phyloP scores from a whole-genome alignment of 2,797 vertebrate genomes.

The Odontamblyopus lacepedii region DNA sequence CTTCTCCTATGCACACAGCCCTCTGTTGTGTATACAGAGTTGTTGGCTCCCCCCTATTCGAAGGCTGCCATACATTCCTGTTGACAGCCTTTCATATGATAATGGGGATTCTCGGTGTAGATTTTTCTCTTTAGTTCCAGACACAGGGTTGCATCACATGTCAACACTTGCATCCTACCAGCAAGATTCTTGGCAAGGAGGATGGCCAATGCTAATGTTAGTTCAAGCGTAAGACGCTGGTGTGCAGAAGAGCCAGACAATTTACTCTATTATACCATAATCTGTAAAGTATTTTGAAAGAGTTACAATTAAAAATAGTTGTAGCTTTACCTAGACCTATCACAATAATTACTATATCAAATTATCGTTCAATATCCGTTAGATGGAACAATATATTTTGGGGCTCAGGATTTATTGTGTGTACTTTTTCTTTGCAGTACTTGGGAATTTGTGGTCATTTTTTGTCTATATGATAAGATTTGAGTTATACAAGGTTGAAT shows the following conservation, averaged over 20 bases:
- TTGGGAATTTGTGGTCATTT: no score
- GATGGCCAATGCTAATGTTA: conserved; percentile 29
- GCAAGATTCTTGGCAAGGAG: conserved; percentile 41
- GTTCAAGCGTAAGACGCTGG: conserved; percentile 33
- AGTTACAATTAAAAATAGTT: background rate
- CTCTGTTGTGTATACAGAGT: conserved; percentile 59
- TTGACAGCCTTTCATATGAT: conserved; percentile 68
- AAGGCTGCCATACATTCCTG: conserved; percentile 67
- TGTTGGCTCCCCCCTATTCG: conserved; percentile 34
- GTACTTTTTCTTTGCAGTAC: no score
- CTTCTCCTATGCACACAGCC: conserved; percentile 58
- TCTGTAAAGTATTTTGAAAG: background rate
- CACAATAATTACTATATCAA: no score
- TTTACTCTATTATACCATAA: background rate
- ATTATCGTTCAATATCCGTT: no score
- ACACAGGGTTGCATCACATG: conserved; percentile 64
- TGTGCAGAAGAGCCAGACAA: conserved; percentile 5
- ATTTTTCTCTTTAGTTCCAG: conserved; percentile 57
- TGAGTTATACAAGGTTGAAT: no score
- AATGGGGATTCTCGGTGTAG: conserved; percentile 63
- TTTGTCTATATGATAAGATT: no score
- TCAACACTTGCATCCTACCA: conserved; percentile 64
- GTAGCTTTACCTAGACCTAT: background rate
- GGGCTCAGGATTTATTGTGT: no score
- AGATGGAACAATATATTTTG: no score